Conservation (phyloP, 2,113 vertebrate species). For the Chaenogobius annularis region DNA sequence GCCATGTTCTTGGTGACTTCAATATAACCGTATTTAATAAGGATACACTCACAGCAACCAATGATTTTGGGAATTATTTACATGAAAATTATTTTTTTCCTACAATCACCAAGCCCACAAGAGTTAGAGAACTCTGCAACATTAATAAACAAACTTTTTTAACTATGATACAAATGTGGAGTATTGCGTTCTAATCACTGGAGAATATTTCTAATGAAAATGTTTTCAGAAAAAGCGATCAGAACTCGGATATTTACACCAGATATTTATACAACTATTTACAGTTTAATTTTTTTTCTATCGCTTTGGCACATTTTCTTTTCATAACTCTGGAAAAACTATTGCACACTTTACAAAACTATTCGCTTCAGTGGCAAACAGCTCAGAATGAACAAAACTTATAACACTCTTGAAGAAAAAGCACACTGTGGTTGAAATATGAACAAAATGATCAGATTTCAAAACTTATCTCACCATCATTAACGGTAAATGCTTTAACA, state of each 20-base stretch:
- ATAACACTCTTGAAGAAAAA: too few relatives aligned
- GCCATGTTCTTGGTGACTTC: not conserved
- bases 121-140: not conserved
- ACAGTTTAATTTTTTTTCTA: not conserved
- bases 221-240: not conserved
- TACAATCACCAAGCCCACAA: not conserved
- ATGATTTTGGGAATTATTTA: not conserved
- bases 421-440: too few relatives aligned
- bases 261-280: not conserved
- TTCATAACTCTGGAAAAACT: not conserved
- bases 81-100: not conserved
- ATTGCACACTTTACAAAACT: not conserved
- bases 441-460: too few relatives aligned
- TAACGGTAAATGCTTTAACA: too few relatives aligned
- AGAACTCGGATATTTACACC: not conserved
- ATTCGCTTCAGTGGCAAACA: too few relatives aligned
- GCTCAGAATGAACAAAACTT: too few relatives aligned
- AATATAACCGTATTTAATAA: not conserved
- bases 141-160: not conserved
- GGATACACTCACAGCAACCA: not conserved
- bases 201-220: not conserved
- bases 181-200: not conserved
- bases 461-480: too few relatives aligned
- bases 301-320: not conserved
- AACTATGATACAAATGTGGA: not conserved